Base-by-base conservation (phyloP, 2,888 invertebrate genomes). In the Oxytorus armatus region DNA sequence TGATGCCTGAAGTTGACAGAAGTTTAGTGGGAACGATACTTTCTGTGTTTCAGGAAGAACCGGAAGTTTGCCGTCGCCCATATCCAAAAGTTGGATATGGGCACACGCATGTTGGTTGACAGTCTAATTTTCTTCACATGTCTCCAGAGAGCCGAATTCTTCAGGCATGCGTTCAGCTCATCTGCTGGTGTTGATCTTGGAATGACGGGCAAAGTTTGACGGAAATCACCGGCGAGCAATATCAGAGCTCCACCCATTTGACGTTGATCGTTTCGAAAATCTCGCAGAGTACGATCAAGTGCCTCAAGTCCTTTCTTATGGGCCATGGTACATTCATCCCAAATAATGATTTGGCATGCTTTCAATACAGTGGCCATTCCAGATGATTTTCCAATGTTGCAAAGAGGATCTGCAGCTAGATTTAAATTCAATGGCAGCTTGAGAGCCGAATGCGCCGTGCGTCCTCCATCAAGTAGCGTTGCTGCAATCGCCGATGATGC, bases 401-500 rank as follows among this genome's bases (percentile, higher is more conserved):
- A 92, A 4, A 80, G 82, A 80, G 91, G 85, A 11, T 57, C 83
- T 81, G 88, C 86, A 61, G 47, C 86, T 3, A 1, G 79, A 49
- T 82, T 79, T 23, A 91, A 57, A 57, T 91, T 87, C 25, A 92
- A 79, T 49, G 90, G 90, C 75, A 92, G 81, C 75, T 92, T 91
- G 1, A 92, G 84, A 29, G 85, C 83, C 10, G 89, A 90, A 87
- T 92, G 92, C 10, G 90, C 90, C 44, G 91, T 92, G 81, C 88
- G 57, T 7, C 89, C 90, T 16, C 85, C 85, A 49, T 88, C 85
- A 14, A 93, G 79, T 33, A 93, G 85, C n/a, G 90, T 92, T 4
- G 92, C 92, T 33, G 92, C 92, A 79, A 93, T 92, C 8, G 92
- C 92, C 4, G 92, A 92, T 42, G 89, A 92, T 7, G 92, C 92